Base-by-base conservation (phyloP, 2,113 vertebrate genomes). In the Diadophis punctatus region DNA sequence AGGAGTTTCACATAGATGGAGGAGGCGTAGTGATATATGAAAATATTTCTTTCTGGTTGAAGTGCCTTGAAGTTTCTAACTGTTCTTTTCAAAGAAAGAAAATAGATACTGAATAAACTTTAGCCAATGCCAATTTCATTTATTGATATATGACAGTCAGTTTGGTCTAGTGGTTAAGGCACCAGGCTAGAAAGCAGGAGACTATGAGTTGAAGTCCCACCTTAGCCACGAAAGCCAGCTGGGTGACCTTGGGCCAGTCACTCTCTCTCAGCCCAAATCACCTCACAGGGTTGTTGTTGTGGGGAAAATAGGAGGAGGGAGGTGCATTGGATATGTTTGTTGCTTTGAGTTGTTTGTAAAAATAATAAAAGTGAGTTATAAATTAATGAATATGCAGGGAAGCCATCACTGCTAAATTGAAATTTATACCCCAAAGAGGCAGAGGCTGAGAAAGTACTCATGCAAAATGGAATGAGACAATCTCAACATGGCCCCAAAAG, bases 101-200 rank as follows among this genome's bases (percentile, higher is more conserved):
- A 95, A 94, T 90, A 96, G 49, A 27, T 85, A 95, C 80, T 3
- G 18, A 39, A 80, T 95, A 90, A 95, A 94, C 91, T 55, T 91
- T 96, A 95, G 60, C 90, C 63, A 53, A 20, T 94, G 94, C 58
- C 95, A 96, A 58, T 95, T 96, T 96, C 88, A 94, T 93, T 74
- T 96, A 96, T 93, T 95, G 56, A 95, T 84, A 91, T 95, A 12
- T 18, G 30, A 34, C 63, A 34, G 12, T 68, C 63, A 68, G 30
- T 68, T 68, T 68, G 63, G 63, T 68, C 30, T 18, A 16, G 5
- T 68, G 30, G 4, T 68, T 34, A 34, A 68, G 63, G 30, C 63
- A 68, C 30, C 12, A 68, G 5, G 14, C 30, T 68, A 34, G 30
- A 68, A 68, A 68, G 63, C 63, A 18, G 30, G 63, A 68, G 1